Conservation (phyloP, 2,888 invertebrate species). For the Cataglyphis rosenhaueri region DNA sequence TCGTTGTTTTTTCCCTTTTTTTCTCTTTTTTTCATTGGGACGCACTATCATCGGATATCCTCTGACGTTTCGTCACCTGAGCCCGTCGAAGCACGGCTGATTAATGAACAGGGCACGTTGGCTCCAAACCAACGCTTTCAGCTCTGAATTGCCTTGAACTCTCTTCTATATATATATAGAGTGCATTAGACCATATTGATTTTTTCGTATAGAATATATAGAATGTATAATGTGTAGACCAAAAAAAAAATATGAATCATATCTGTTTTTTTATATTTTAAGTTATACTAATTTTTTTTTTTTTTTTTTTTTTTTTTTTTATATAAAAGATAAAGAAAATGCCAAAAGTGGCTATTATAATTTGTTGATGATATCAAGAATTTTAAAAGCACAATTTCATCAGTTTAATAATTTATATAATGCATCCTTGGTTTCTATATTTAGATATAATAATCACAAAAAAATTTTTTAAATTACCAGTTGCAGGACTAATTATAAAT, state of each 20-base stretch:
- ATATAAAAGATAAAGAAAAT: neutral
- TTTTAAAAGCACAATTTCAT: neutral
- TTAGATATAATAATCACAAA: neutral
- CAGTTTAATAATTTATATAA: too few relatives aligned
- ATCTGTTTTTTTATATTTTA: neutral
- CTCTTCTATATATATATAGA: neutral
- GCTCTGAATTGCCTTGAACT: neutral
- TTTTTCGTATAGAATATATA: neutral
- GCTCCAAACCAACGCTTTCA: neutral
- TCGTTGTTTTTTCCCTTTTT: neutral
- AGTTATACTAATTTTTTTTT: neutral
- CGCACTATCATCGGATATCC: neutral
- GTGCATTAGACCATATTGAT: constrained; percentile 22
- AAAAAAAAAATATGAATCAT: neutral
- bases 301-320: neutral
- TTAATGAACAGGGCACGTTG: neutral
- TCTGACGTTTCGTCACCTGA: neutral
- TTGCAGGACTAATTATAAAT: neutral
- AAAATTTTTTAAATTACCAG: neutral
- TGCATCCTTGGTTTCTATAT: neutral
- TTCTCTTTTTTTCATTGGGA: neutral
- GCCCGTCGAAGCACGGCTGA: neutral
- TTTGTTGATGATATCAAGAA: neutral
- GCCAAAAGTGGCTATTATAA: neutral
- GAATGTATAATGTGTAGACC: neutral